A percentile compares a stretch with the other conserved stretches of the same genome.
Conservation (phyloP, 2,888 invertebrate genomes). For the Aphidius colemani region DNA sequence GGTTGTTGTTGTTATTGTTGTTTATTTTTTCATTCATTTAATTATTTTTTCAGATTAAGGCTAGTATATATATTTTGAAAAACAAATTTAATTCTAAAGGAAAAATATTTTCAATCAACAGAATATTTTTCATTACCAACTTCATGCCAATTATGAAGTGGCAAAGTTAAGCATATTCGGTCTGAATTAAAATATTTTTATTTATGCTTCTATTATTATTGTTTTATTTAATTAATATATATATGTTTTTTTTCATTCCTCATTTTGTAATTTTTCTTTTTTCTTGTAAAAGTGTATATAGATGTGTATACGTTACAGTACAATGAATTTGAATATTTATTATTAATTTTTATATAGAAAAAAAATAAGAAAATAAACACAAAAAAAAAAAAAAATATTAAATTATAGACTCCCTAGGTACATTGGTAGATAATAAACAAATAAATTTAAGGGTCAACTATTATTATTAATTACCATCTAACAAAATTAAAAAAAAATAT, state of each 20-base stretch:
- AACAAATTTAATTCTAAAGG: conserved; percentile 8
- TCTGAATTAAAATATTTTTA: conserved; percentile 38
- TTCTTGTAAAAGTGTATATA: conserved; percentile 56
- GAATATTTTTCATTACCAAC: conserved; percentile 41
- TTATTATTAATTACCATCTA: conserved; percentile 54
- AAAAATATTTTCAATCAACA: conserved; percentile 41
- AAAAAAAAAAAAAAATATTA: conserved; percentile 5
- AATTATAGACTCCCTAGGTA: not conserved
- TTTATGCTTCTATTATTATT: conserved; percentile 39
- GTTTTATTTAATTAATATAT: conserved; percentile 26
- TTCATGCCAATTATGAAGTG: conserved; percentile 50
- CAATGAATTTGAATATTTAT: conserved; percentile 52
- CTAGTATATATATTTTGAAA: conserved; percentile 35
- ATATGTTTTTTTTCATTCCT: conserved; percentile 38
- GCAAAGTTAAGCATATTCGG: conserved; percentile 39
- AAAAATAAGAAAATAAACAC: not conserved
- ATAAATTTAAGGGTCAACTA: conserved; percentile 18
- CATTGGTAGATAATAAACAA: conserved; percentile 44
- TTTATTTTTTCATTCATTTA: conserved; percentile 27
- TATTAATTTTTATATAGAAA: conserved; percentile 39
- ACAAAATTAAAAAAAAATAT: conserved; percentile 41
- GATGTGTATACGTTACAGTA: conserved; percentile 56
- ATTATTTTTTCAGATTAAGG: conserved; percentile 30
- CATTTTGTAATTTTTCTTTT: conserved; percentile 35
- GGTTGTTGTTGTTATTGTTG: too few relatives aligned